Percentiles rank a stretch among this genome's conserved stretches.
Evolutionary conservation across 2,797 vertebrate species (phyloP).

Genomic region (Microhierax caerulescens): DNA sequence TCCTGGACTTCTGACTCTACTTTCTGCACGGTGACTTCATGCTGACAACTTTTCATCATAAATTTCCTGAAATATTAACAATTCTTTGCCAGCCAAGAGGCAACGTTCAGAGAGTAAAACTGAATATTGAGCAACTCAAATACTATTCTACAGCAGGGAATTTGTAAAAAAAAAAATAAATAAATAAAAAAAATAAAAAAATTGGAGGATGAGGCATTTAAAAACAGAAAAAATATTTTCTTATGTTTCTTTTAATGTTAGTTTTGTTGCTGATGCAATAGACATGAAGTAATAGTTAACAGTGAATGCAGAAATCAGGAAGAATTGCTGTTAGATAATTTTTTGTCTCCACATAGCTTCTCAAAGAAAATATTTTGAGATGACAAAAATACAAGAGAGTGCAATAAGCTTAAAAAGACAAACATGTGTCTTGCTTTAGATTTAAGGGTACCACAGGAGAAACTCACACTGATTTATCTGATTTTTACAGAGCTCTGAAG

Average conservation of each 20-base stretch:
- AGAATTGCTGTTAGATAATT: not conserved
- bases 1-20: not conserved
- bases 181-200: too few species aligned
- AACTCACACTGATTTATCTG: not conserved
- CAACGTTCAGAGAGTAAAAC: not conserved
- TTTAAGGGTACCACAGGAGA: not conserved
- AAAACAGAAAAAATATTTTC: not conserved
- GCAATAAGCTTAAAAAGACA: not conserved
- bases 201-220: rapidly evolving
- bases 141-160: not conserved
- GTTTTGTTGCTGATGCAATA: not conserved
- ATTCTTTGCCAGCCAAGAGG: not conserved
- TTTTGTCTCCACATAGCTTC: not conserved
- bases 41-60: not conserved
- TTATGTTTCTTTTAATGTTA: not conserved
- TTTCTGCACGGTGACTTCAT: not conserved
- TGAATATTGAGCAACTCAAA: not conserved
- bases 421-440: not conserved
- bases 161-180: not conserved
- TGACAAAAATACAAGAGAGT: not conserved
- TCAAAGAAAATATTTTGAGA: not conserved
- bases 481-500: not conserved
- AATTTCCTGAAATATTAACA: not conserved
- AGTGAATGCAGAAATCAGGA: not conserved
- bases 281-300: not conserved